Conservation (phyloP, 2,888 invertebrate genomes). For the Pegoplata infirma region DNA sequence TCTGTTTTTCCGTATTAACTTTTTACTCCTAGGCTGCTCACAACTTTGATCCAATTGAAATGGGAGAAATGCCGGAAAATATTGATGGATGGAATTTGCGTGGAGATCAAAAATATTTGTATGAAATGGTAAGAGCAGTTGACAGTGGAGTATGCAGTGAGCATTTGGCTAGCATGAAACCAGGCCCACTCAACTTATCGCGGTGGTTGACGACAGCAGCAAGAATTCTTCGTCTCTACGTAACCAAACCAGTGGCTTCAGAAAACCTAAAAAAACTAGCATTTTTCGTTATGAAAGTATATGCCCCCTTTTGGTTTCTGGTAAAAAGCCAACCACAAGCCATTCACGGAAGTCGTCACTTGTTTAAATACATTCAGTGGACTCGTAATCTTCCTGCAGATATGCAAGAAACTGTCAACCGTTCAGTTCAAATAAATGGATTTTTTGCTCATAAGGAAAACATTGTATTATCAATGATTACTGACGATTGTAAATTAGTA, state of each 20-base stretch:
- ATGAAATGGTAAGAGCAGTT: slow-evolving; percentile 18
- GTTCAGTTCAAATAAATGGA: neutral
- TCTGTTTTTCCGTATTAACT: neutral
- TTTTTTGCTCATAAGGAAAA: slow-evolving; percentile 1
- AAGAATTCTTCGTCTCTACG: slow-evolving; percentile 8
- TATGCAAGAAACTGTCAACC: neutral
- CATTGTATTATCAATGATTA: neutral
- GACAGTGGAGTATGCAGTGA: slow-evolving; percentile 12
- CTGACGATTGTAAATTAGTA: neutral
- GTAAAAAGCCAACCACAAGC: slow-evolving; percentile 2
- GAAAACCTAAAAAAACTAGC: slow-evolving; percentile 14
- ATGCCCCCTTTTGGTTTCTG: slow-evolving; percentile 17
- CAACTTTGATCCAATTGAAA: slow-evolving; percentile 6
- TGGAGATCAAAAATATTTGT: slow-evolving; percentile 22
- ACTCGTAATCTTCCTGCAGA: neutral
- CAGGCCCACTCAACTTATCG: neutral
- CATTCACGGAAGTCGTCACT: neutral
- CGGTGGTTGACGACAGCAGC: slow-evolving; percentile 12
- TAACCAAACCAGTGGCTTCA: neutral
- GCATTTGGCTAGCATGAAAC: slow-evolving; percentile 1
- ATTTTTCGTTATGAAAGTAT: slow-evolving; percentile 8
- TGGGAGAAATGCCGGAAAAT: slow-evolving; percentile 6
- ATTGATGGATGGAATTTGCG: slow-evolving; percentile 1
- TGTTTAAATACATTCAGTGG: slow-evolving; percentile 10
- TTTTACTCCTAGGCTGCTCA: neutral